Percentiles rank a stretch among this genome's conserved stretches.
Evolutionary conservation across 2,113 vertebrate species (phyloP).

Genomic region (Capreolus pygargus): DNA sequence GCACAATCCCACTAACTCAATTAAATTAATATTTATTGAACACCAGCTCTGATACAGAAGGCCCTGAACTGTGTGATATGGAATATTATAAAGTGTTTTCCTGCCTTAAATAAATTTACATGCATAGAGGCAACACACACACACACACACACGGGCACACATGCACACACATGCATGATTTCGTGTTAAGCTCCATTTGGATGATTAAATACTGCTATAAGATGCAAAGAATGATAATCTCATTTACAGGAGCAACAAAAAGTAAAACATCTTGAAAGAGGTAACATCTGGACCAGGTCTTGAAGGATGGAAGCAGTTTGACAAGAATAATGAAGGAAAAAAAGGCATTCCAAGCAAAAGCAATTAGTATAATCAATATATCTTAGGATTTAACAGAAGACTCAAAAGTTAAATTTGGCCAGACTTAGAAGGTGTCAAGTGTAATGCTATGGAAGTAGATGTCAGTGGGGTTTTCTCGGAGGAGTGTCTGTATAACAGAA

Average conservation of each 20-base stretch:
- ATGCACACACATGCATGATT: neutral
- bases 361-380: neutral
- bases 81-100: neutral
- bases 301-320: neutral
- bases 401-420: neutral
- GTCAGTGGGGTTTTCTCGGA: neutral
- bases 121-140: neutral
- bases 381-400: neutral
- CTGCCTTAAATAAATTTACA: neutral
- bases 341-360: neutral
- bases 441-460: neutral
- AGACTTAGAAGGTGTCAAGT: neutral
- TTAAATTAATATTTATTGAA: neutral
- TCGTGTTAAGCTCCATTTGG: neutral
- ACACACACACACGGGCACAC: neutral
- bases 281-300: neutral
- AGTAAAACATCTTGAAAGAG: neutral
- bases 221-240: neutral
- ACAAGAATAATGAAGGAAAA: neutral
- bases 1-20: neutral
- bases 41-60: neutral
- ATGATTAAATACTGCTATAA: neutral
- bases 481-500: neutral
- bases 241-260: neutral
- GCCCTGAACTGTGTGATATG: neutral